phyloP scores from a whole-genome alignment of 1,140 invertebrate genomes.

The Drosophila obscura region DNA sequence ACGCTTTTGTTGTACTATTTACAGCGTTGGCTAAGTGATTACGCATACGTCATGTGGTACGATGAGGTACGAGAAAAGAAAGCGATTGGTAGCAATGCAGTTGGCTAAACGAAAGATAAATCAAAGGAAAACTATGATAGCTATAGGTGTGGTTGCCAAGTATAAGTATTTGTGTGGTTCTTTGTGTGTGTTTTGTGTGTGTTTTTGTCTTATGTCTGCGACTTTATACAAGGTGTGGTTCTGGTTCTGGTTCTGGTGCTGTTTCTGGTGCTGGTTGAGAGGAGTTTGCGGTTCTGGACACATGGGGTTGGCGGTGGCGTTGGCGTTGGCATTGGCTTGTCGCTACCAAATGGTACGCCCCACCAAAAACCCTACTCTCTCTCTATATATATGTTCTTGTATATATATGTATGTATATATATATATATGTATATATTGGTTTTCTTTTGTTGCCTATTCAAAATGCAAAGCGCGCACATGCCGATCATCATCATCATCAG shows the following conservation, averaged over 20 bases:
- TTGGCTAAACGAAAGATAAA: constrained; percentile 68
- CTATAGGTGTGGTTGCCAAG: constrained; percentile 58
- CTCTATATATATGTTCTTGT: constrained; percentile 1
- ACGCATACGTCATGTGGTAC: constrained; percentile 75
- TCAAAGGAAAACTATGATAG: constrained; percentile 62
- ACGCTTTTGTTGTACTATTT: constrained; percentile 34
- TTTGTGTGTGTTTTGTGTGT: constrained; percentile 5
- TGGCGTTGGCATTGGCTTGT: constrained; percentile 4
- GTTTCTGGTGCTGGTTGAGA: constrained; percentile 11
- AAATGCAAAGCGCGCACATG: constrained; percentile 73
- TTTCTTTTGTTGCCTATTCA: constrained; percentile 57
- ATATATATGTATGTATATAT: constrained; percentile 19
- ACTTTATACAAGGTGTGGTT: constrained; percentile 45
- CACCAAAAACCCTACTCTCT: constrained; percentile 40
- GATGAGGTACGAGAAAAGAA: constrained; percentile 53
- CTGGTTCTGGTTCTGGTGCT: constrained; percentile 1
- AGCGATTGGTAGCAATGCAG: constrained; percentile 62
- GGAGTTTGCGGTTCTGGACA: constrained; percentile 23
- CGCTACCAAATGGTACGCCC: constrained; percentile 4
- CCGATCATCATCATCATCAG: constrained; percentile 60
- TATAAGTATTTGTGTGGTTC: constrained; percentile 9
- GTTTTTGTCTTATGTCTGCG: constrained; percentile 7
- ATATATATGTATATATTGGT: constrained; percentile 34
- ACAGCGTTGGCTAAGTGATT: constrained; percentile 56
- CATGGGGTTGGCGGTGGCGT: too few relatives aligned